Evolutionary conservation across 2,113 vertebrate species (phyloP).

Genomic region (Sigmodon hispidus): DNA sequence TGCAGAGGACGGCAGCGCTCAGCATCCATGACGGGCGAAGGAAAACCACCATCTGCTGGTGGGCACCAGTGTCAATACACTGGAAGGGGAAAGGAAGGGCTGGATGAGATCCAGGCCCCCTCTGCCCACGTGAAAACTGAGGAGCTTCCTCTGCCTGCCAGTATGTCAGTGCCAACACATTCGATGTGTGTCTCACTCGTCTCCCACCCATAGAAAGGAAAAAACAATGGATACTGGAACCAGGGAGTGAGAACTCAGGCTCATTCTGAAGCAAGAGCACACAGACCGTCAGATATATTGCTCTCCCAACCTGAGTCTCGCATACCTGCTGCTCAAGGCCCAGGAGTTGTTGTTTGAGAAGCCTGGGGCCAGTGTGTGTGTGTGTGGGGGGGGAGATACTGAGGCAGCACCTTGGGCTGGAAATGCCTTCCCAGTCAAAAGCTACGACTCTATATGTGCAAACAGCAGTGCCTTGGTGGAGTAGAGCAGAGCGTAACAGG

Average conservation of each 20-base stretch:
- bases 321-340: not conserved
- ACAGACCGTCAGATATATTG: not conserved
- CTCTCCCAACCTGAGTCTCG: not conserved
- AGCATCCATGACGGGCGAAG: conserved; percentile 18
- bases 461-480: not conserved
- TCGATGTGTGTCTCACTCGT: conserved; percentile 52
- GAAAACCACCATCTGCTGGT: conserved; percentile 68
- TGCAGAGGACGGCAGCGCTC: conserved; percentile 43
- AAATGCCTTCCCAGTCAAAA: conserved; percentile 9
- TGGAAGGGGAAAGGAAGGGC: conserved; percentile 51
- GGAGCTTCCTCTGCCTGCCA: conserved; percentile 64
- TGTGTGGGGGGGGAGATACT: too few relatives aligned
- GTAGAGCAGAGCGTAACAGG: not conserved
- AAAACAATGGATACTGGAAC: conserved; percentile 44
- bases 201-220: conserved; percentile 61
- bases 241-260: not conserved
- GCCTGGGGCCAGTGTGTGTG: not conserved
- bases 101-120: conserved; percentile 59
- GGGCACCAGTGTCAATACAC: conserved; percentile 39
- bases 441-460: not conserved
- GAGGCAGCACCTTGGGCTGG: not conserved
- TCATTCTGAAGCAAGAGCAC: not conserved
- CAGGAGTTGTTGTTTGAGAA: not conserved
- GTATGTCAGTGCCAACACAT: conserved; percentile 64
- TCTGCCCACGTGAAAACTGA: conserved; percentile 65